A percentile compares a stretch with the other conserved stretches of the same genome.
These are phyloP conservation scores for Graptemys geographica DNA, from an alignment of 2,797 vertebrate genomes.

Conservation along the genomic window DNA sequence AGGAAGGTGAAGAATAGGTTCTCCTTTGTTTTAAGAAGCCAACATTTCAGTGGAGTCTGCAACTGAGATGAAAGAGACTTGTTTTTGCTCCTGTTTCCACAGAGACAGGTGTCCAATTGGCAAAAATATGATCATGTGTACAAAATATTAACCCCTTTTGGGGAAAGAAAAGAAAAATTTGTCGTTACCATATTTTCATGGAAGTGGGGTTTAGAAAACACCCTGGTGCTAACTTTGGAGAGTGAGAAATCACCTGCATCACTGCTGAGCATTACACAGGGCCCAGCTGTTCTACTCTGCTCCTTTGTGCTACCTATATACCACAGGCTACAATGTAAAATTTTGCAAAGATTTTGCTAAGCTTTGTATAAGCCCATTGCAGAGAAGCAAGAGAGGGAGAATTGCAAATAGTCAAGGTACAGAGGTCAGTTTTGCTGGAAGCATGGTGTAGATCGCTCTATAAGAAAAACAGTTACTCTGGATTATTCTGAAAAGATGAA, in stretches of 20 bases:
- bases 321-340: constrained; percentile 17
- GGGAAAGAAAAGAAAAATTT: not conserved
- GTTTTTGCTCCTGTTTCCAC: not conserved
- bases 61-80: not conserved
- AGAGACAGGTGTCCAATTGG: not conserved
- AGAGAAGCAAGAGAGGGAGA: not conserved
- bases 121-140: not conserved
- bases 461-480: not conserved
- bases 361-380: not conserved
- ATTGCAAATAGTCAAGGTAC: not conserved
- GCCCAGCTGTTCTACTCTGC: constrained; percentile 45
- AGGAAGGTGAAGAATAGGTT: not conserved
- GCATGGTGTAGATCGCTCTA: not conserved
- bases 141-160: not conserved
- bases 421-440: not conserved
- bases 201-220: constrained; percentile 12
- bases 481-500: not conserved
- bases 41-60: not conserved
- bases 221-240: not conserved
- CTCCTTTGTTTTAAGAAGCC: not conserved
- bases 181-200: not conserved
- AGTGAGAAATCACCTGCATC: not conserved
- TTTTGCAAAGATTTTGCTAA: constrained; percentile 19
- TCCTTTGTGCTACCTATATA: not conserved
- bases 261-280: constrained; percentile 6